Percentiles rank a stretch among this genome's conserved stretches.
Evolutionary conservation across 1,140 invertebrate genomes (phyloP).

Genomic region (Hesperophylax magnus): DNA sequence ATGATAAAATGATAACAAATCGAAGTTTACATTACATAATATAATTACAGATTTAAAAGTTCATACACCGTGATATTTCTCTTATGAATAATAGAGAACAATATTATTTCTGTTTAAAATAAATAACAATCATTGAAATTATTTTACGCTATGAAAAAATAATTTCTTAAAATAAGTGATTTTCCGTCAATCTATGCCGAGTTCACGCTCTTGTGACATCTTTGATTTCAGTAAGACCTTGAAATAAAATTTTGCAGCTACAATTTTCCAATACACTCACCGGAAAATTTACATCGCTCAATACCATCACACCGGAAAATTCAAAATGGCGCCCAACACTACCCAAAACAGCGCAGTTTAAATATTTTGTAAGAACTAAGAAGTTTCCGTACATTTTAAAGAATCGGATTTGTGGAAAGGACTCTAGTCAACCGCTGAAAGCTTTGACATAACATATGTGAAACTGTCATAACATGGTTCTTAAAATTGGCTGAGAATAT

Average conservation of each 20-base stretch:
- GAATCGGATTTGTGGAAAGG: too few species aligned
- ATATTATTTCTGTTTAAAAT: too few species aligned
- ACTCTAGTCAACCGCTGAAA: too few species aligned
- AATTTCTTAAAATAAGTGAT: not conserved
- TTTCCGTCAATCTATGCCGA: not conserved
- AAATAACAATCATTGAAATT: too few species aligned
- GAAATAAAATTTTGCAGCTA: conserved; percentile 30
- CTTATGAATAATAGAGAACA: too few species aligned
- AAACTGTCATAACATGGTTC: too few species aligned
- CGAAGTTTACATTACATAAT: too few species aligned
- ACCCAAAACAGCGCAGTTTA: conserved; percentile 24
- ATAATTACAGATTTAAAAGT: too few species aligned
- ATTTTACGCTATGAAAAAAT: not conserved
- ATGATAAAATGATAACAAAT: too few species aligned
- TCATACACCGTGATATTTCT: too few species aligned
- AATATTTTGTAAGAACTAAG: not conserved
- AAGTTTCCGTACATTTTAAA: not conserved
- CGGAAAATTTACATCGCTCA: conserved; percentile 42
- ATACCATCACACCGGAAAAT: conserved; percentile 48
- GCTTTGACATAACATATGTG: too few species aligned
- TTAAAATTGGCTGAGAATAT: too few species aligned
- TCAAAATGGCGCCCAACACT: conserved; percentile 46
- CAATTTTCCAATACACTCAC: conserved; percentile 31
- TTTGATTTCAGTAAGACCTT: conserved; percentile 19
- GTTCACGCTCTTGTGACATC: conserved; percentile 6